These are phyloP conservation scores for Ptychodera flava DNA, from an alignment of 35 echinoderm and acorn worm species.

Conservation along the genomic window DNA sequence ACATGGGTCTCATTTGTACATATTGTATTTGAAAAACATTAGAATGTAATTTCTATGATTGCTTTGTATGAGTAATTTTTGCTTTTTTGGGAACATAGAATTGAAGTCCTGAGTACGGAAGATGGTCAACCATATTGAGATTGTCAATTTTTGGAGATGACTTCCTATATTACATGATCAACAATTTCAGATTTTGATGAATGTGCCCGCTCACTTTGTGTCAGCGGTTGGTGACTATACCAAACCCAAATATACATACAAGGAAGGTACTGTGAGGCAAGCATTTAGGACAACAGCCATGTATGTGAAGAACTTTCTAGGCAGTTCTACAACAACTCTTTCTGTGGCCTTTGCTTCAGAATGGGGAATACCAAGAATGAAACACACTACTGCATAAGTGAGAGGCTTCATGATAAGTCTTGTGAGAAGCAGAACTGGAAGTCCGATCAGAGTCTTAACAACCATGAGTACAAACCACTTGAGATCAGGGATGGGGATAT, in stretches of 20 bases:
- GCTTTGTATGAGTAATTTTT: no score
- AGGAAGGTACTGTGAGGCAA: neutral
- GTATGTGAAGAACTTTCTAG: neutral
- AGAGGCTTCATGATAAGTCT: neutral
- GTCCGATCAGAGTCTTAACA: neutral
- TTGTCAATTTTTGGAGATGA: no score
- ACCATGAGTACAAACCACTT: neutral
- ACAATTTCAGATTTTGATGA: no score
- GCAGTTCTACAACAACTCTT: neutral
- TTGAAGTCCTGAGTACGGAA: no score
- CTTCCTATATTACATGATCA: no score
- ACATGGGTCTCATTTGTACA: no score
- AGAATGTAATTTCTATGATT: no score
- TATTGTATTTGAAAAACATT: no score
- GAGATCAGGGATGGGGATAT: neutral
- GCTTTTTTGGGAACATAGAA: no score
- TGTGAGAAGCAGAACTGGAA: neutral
- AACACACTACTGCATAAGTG: neutral
- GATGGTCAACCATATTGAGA: no score
- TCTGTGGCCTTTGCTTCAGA: neutral
- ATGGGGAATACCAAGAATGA: neutral
- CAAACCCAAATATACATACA: neutral
- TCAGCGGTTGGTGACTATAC: no score
- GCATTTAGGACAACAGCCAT: neutral
- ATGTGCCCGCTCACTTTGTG: no score